phyloP scores from a whole-genome alignment of 2,113 vertebrate species.

The Zosterops lateralis region DNA sequence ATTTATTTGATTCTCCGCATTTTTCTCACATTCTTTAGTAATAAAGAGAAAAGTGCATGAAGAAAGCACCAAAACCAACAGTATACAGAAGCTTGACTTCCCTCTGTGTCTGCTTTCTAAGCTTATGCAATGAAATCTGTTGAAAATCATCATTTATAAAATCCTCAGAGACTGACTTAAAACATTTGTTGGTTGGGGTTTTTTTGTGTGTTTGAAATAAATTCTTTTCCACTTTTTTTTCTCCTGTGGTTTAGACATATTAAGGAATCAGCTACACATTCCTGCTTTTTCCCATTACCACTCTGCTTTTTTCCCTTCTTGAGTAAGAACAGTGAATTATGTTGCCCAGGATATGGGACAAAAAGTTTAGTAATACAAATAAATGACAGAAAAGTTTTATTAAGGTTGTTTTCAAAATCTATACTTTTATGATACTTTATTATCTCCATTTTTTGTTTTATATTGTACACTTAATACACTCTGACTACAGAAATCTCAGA shows the following conservation, averaged over 20 bases:
- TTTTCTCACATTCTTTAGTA: background rate
- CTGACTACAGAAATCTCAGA: background rate
- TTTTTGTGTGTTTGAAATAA: background rate
- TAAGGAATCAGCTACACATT: background rate
- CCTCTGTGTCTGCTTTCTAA: background rate
- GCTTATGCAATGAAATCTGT: background rate
- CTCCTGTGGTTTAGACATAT: background rate
- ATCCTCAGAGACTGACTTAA: background rate
- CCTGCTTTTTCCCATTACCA: background rate
- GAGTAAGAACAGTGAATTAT: background rate
- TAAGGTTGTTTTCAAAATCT: background rate
- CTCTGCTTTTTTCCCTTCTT: accelerated
- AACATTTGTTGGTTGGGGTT: accelerated
- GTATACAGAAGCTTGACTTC: background rate
- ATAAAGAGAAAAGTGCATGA: background rate
- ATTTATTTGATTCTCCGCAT: background rate
- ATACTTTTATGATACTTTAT: background rate
- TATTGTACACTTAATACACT: background rate
- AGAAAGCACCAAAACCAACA: background rate
- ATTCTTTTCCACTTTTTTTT: background rate
- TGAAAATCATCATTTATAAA: background rate
- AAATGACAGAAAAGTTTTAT: accelerated
- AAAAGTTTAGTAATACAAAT: background rate
- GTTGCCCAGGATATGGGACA: background rate
- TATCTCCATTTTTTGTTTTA: background rate